Evolutionary conservation across 2,113 vertebrate genomes (phyloP).

Genomic region (cattle (Bos taurus)): DNA sequence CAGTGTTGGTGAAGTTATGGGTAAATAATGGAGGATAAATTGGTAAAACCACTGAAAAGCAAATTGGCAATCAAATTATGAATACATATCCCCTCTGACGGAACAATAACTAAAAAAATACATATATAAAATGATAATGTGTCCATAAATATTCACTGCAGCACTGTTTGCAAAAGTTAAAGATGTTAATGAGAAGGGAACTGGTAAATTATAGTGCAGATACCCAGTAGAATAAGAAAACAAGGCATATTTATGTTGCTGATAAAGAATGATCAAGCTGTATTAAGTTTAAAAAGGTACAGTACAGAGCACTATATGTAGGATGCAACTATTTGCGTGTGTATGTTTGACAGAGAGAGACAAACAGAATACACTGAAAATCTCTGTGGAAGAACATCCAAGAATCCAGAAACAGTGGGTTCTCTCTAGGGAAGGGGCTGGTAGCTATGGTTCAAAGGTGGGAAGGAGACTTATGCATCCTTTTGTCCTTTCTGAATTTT

Average conservation of each 20-base stretch:
- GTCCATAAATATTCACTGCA: neutral
- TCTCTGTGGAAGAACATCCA: neutral
- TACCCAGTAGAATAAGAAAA: neutral
- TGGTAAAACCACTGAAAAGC: neutral
- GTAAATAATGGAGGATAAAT: neutral
- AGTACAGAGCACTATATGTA: neutral
- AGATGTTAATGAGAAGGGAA: neutral
- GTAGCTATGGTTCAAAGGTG: neutral
- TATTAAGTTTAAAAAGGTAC: neutral
- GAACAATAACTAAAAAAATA: neutral
- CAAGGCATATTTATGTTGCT: neutral
- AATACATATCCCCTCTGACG: neutral
- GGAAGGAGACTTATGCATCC: neutral
- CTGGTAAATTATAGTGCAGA: neutral
- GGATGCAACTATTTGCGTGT: neutral
- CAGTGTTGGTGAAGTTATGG: neutral
- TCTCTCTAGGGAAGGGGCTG: neutral
- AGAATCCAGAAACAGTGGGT: neutral
- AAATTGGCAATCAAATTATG: neutral
- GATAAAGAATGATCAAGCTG: neutral
- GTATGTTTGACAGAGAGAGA: neutral
- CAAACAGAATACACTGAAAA: neutral
- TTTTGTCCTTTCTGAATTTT: neutral
- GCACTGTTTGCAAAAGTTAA: neutral
- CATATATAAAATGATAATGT: neutral